A percentile compares a stretch with the other conserved stretches of the same genome.
phyloP scores from a whole-genome alignment of 2,888 invertebrate genomes.

The Coelinius sp. region DNA sequence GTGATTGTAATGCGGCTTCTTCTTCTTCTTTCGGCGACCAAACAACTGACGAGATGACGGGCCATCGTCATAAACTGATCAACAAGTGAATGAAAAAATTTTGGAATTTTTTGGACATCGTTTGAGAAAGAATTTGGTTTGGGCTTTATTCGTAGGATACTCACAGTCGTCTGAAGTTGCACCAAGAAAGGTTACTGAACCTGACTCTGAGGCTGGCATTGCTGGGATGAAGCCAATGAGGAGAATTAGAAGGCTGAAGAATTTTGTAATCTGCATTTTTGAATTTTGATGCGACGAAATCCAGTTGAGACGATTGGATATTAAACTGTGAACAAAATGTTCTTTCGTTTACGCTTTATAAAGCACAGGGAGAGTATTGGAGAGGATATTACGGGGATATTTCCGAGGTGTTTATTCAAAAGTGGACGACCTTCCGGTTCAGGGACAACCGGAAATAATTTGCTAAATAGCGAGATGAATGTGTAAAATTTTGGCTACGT shows the following conservation, averaged over 20 bases:
- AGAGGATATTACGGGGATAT: not conserved
- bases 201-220: slow-evolving; percentile 19
- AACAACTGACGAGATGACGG: slow-evolving; percentile 43
- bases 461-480: not conserved
- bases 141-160: not conserved
- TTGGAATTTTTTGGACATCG: not conserved
- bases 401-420: not conserved
- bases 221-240: not conserved
- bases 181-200: slow-evolving; percentile 29
- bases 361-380: slow-evolving; percentile 1
- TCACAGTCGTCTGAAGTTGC: slow-evolving; percentile 32
- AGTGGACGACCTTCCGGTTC: slow-evolving; percentile 58
- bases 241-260: not conserved
- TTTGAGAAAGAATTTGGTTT: not conserved
- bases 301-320: not conserved
- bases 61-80: slow-evolving; percentile 43
- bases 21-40: slow-evolving; percentile 40
- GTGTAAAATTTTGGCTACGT: too few species aligned
- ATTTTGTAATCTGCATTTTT: slow-evolving; percentile 13
- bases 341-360: not conserved
- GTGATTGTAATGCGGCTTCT: slow-evolving; percentile 41
- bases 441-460: slow-evolving; percentile 57
- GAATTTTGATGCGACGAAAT: not conserved
- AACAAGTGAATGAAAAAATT: not conserved
- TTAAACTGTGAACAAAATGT: slow-evolving; percentile 13